A percentile compares a stretch with the other conserved stretches of the same genome.
Evolutionary conservation across 2,797 vertebrate species (phyloP).

Genomic region (Lepus townsendii): DNA sequence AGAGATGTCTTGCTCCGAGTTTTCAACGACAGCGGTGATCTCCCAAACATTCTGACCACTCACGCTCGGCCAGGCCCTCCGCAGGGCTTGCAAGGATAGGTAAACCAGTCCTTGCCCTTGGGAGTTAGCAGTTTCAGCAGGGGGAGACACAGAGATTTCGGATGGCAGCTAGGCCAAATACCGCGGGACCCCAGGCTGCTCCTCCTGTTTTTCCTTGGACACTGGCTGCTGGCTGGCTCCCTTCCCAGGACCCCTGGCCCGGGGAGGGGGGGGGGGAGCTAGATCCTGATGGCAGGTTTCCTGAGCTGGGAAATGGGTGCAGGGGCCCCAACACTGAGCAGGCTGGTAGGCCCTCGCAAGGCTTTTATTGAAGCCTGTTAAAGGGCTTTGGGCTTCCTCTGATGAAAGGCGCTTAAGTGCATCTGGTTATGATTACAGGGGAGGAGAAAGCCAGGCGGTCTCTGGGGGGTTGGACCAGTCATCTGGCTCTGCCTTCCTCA

Average conservation of each 20-base stretch:
- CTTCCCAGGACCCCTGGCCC: background rate
- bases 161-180: background rate
- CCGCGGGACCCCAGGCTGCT: background rate
- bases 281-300: background rate
- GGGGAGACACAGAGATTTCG: background rate
- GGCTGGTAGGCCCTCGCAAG: slow-evolving; percentile 64
- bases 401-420: slow-evolving; percentile 82
- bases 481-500: slow-evolving; percentile 79
- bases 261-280: too few relatives aligned
- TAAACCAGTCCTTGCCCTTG: slow-evolving; percentile 11
- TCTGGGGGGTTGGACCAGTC: slow-evolving; percentile 77
- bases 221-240: background rate
- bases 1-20: slow-evolving; percentile 26
- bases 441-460: slow-evolving; percentile 82
- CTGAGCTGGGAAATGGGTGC: slow-evolving; percentile 67
- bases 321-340: slow-evolving; percentile 31
- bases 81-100: background rate
- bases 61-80: slow-evolving; percentile 37
- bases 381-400: slow-evolving; percentile 81
- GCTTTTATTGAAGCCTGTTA: slow-evolving; percentile 78
- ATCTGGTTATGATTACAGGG: slow-evolving; percentile 85
- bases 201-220: background rate
- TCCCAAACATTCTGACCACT: slow-evolving; percentile 32
- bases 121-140: background rate
- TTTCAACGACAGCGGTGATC: slow-evolving; percentile 9